Percentiles rank a stretch among this genome's conserved stretches.
Evolutionary conservation across 2,113 vertebrate genomes (phyloP).

Genomic region (Euleptes europaea): DNA sequence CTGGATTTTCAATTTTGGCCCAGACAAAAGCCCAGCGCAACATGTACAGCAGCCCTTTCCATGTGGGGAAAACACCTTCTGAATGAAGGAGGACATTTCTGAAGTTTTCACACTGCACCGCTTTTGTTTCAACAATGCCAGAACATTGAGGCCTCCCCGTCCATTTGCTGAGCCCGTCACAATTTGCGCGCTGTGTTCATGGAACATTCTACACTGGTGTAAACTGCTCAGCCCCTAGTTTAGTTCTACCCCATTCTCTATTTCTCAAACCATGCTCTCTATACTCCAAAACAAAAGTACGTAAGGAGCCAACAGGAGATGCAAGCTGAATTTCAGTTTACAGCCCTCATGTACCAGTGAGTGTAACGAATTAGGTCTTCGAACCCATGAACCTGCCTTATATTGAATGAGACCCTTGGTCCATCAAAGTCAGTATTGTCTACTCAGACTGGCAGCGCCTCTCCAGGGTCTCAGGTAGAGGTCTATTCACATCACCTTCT

Average conservation of each 20-base stretch:
- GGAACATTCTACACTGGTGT: background rate
- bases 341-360: background rate
- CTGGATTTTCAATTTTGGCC: background rate
- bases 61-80: background rate
- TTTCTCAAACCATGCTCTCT: background rate
- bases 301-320: background rate
- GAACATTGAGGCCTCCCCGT: background rate
- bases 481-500: too few species aligned
- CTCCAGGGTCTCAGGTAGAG: too few species aligned
- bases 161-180: background rate
- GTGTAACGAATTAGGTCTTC: background rate
- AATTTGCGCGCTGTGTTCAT: background rate
- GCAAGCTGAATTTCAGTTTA: background rate
- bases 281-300: background rate
- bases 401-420: too few species aligned
- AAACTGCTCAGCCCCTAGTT: background rate
- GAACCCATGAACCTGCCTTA: too few species aligned
- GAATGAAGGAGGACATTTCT: background rate
- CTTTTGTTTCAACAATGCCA: background rate
- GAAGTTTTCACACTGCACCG: background rate
- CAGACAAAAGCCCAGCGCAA: too few species aligned
- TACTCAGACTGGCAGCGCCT: too few species aligned
- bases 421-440: too few species aligned
- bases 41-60: too few species aligned
- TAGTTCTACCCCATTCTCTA: background rate